phyloP scores from a whole-genome alignment of 2,113 vertebrate species.

The Danionella cerebrum region DNA sequence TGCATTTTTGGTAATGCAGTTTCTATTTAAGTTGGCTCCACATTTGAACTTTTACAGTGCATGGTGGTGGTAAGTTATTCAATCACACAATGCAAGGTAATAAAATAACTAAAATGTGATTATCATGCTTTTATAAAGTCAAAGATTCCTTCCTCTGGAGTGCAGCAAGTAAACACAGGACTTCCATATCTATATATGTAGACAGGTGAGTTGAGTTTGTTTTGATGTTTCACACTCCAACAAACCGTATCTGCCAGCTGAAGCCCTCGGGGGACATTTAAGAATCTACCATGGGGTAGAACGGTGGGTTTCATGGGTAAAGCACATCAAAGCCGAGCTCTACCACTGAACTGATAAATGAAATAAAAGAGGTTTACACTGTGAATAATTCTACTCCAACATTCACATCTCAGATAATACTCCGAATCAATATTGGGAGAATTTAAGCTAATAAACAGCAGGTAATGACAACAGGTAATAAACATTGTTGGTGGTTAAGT shows the following conservation, averaged over 20 bases:
- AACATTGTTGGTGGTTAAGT: too few relatives aligned
- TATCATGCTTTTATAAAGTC: too few relatives aligned
- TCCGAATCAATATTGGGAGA: slow-evolving; percentile 16
- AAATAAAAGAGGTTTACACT: too few relatives aligned
- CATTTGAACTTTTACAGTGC: too few relatives aligned
- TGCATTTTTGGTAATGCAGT: too few relatives aligned
- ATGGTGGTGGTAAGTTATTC: too few relatives aligned
- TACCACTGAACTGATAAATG: too few relatives aligned
- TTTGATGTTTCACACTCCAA: background rate
- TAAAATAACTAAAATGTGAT: too few relatives aligned
- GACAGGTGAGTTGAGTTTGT: background rate
- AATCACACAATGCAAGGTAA: too few relatives aligned
- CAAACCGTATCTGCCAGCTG: background rate
- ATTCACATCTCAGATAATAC: slow-evolving; percentile 35
- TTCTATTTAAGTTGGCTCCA: too few relatives aligned
- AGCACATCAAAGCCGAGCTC: background rate
- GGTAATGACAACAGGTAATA: too few relatives aligned
- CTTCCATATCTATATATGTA: background rate
- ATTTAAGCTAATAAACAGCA: slow-evolving; percentile 15
- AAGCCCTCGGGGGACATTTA: background rate
- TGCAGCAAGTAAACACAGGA: background rate
- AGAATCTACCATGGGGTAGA: background rate
- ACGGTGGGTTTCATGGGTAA: background rate
- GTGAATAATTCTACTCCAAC: background rate
- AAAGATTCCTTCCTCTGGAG: too few relatives aligned